Percentiles rank a stretch among this genome's conserved stretches.
phyloP scores from a whole-genome alignment of 2,113 vertebrate species.

The Corythoichthys haematopterus region DNA sequence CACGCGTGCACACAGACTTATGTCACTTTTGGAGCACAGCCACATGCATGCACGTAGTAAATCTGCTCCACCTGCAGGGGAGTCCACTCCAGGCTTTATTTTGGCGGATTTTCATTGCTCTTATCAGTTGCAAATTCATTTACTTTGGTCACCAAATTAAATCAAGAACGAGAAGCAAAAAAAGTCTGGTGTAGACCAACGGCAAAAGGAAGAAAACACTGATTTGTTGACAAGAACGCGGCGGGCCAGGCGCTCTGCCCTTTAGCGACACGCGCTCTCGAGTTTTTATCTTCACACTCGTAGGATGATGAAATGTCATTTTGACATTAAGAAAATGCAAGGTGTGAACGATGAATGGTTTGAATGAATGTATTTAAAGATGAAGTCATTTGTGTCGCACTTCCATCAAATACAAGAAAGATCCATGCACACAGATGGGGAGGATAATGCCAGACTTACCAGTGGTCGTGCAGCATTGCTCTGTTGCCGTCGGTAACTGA shows the following conservation, averaged over 20 bases:
- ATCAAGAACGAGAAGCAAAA: not conserved
- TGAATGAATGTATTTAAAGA: not conserved
- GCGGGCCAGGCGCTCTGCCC: not conserved
- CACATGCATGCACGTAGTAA: slow-evolving; percentile 4
- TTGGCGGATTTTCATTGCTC: not conserved
- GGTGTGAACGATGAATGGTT: not conserved
- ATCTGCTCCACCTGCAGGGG: slow-evolving; percentile 14
- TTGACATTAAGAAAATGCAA: not conserved
- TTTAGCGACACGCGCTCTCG: not conserved
- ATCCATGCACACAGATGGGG: slow-evolving; percentile 25
- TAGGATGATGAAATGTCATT: not conserved
- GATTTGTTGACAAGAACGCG: not conserved
- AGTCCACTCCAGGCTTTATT: not conserved
- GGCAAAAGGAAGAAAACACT: not conserved
- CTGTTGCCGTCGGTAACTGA: slow-evolving; percentile 47
- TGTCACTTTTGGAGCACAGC: slow-evolving; percentile 9
- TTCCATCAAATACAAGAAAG: not conserved
- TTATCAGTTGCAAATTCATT: not conserved
- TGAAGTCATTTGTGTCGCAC: not conserved
- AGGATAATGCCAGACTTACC: slow-evolving; percentile 50
- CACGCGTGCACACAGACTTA: slow-evolving; percentile 20
- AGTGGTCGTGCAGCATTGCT: slow-evolving; percentile 47
- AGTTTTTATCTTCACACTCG: not conserved
- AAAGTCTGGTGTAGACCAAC: not conserved
- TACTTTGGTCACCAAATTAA: not conserved